phyloP scores from a whole-genome alignment of 1,140 invertebrate species.

The Octopus bimaculoides region DNA sequence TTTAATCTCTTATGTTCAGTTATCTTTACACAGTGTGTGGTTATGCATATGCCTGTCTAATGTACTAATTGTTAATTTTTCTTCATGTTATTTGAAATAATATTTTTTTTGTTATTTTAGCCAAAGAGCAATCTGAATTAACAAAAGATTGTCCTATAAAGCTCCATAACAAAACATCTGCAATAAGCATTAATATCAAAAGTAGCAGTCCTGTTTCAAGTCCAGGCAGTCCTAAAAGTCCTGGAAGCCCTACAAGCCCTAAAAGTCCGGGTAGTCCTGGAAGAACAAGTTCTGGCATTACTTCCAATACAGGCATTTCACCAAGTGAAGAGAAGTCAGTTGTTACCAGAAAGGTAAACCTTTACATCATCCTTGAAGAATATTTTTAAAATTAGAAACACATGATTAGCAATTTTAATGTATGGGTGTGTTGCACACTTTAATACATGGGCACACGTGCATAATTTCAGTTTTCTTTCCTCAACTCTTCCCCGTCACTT shows the following conservation, averaged over 20 bases:
- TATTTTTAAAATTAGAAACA: too few relatives aligned
- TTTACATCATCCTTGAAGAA: too few relatives aligned
- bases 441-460: too few relatives aligned
- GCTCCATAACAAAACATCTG: constrained; percentile 39
- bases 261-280: constrained; percentile 34
- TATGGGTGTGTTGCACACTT: too few relatives aligned
- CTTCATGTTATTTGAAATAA: too few relatives aligned
- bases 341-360: constrained; percentile 9
- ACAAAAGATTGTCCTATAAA: constrained; percentile 40
- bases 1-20: too few relatives aligned
- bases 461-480: too few relatives aligned
- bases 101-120: constrained; percentile 31
- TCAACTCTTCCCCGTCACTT: too few relatives aligned
- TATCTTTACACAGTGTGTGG: too few relatives aligned
- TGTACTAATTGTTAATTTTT: too few relatives aligned
- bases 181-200: constrained; percentile 51
- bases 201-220: constrained; percentile 35
- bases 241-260: constrained; percentile 34
- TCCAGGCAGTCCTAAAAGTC: constrained; percentile 33
- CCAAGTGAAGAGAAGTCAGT: constrained; percentile 9
- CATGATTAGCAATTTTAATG: too few relatives aligned
- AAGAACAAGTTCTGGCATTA: constrained; percentile 13
- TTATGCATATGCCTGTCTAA: too few relatives aligned
- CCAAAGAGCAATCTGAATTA: constrained; percentile 44
- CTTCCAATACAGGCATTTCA: not conserved